Base-by-base conservation (phyloP, 2,888 invertebrate genomes). In the Melinopterus prodromus region DNA sequence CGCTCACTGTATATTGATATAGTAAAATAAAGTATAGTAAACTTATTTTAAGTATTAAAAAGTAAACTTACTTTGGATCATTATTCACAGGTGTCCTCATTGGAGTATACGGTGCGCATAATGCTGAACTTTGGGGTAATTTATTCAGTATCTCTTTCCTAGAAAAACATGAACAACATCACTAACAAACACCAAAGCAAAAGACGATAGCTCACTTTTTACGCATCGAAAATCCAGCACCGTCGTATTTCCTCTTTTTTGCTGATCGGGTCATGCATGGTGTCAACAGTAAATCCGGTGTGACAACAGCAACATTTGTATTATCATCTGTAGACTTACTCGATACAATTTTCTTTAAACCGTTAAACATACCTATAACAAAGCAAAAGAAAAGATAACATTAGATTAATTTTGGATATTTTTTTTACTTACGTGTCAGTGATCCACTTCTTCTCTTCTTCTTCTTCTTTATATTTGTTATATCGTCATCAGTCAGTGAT, bases 381-480 rank as follows among this genome's bases (percentile, higher is more conserved):
- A 86, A 26, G 26, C 26, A 26, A 26, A 53, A 53, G 53, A 53
- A 4, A 16, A 16, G 7, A 26, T 12, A 71, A 16, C 1, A 71
- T 71, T 71, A 4, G 26, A 26, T 26, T 26, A 26, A 26, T 26
- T 26, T 26, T 26, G 1, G 1, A 72, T 69, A n/a, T 14, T 16
- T 53, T 53, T 16, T 53, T 71, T 37, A 81, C 82, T 91, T 92
- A 96, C 97, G 92, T 90, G 96, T 96, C 83, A 97, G 91, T 84
- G 97, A 97, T 84, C 96, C 96, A 91, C 97, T 96, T 85, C 96
- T 92, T 86, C 96, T 91, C 89, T 96, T 95, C 89, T 96, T 96
- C 87, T 94, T 93, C 86, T 91, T 92, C 84, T 93, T 91, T 70
- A 90, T 90, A 85, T 90, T 90, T 82, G 91, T 82, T 76, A 86